Evolutionary conservation across 2,888 invertebrate genomes (phyloP), one percentile per base, ranked within the genome.

Genomic region (Meliscaeva auricollis): DNA sequence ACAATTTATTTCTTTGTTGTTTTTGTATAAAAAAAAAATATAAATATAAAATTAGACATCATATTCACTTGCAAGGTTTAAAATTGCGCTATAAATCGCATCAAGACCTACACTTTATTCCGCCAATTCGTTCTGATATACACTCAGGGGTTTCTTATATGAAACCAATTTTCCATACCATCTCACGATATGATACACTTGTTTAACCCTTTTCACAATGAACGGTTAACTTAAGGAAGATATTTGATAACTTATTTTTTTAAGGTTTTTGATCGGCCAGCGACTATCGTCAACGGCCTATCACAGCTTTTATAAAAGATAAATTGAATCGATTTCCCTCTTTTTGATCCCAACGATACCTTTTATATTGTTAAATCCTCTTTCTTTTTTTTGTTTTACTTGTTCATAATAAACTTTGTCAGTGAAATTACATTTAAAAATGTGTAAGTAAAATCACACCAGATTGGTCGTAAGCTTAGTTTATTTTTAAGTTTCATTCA

Each of bases 161-260:
- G 77, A 88, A 87, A 72, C 87, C 87, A 20, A 74, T 87, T 70
- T 87, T 84, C 30, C 87, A 87, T 32, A 87, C 81, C 60, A 87
- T 90, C 20, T 88, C 88, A 76, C 88, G 87, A 83, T 92, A 91
- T 74, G 91, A 92, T 82, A 92, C 92, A 81, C 90, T 92, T 74
- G 91, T 92, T 73, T 92, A 88, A 3, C 38, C 38, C 35, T 35
- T 1, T 9, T 6, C 6, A 56, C 13, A 11, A 56, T 56, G 15
- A 3, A 1, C 32, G 15, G 54, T 56, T 30, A 32, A 15, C 15
- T 7, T 22, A 35, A 56, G 6, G 13, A 7, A 35, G 11, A 13
- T 56, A 11, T 56, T 56, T 56, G 15, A 13, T 20, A 7, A 5
- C 0, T 56, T 1, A 17, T 17, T 0, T 7, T 26, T 30, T 50